Conservation (phyloP, 1,140 invertebrate genomes). For the Megalopta genalis region DNA sequence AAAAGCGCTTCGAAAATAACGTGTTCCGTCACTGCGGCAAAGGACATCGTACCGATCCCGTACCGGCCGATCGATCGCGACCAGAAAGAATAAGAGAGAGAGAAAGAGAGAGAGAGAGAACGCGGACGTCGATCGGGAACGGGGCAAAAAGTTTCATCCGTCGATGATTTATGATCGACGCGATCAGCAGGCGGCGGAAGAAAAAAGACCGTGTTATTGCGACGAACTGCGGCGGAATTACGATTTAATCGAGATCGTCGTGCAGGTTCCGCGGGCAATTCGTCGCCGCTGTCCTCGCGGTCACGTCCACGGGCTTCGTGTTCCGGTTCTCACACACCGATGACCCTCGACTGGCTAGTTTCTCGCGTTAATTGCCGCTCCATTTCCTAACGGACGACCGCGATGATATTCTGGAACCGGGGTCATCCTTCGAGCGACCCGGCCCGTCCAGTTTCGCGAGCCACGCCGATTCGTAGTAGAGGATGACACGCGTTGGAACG, state of each 20-base stretch:
- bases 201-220: background rate
- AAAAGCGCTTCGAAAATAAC: background rate
- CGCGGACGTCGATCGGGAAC: background rate
- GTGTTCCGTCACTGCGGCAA: background rate
- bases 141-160: background rate
- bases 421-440: conserved; percentile 13
- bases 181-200: background rate
- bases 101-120: background rate
- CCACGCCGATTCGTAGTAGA: background rate
- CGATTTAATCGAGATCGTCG: background rate
- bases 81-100: too few species aligned
- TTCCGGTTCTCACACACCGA: conserved; percentile 76
- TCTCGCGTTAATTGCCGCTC: conserved; percentile 74
- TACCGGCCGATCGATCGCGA: too few species aligned
- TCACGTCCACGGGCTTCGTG: conserved; percentile 66
- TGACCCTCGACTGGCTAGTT: conserved; percentile 67
- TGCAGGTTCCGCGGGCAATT: background rate
- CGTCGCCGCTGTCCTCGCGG: conserved; percentile 62
- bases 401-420: conserved; percentile 68
- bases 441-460: background rate
- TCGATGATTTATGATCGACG: background rate
- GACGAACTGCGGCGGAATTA: background rate
- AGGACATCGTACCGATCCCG: background rate
- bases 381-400: conserved; percentile 24
- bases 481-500: too few species aligned